Conservation (phyloP, 2,888 invertebrate species). For the Ennomos fuscantarius region DNA sequence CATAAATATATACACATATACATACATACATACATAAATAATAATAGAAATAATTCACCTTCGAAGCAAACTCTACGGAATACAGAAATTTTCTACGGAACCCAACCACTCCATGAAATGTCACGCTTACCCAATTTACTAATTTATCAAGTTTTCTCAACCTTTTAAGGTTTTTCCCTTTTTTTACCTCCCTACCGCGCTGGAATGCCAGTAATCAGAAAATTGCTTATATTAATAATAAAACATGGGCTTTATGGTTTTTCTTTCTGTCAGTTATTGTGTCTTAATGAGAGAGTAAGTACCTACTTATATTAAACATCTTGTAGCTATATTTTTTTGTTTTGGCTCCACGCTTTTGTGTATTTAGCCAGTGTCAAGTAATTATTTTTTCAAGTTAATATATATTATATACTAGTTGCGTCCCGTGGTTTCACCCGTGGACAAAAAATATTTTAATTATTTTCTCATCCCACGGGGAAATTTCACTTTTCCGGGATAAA, state of each 20-base stretch:
- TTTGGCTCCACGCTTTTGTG: background rate
- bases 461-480: too few species aligned
- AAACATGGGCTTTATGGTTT: slow-evolving; percentile 18
- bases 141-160: slow-evolving; percentile 23
- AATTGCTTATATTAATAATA: slow-evolving; percentile 28
- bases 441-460: too few species aligned
- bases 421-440: too few species aligned
- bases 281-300: slow-evolving; percentile 26
- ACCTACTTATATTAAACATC: too few species aligned
- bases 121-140: slow-evolving; percentile 7
- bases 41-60: too few species aligned
- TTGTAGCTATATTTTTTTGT: slow-evolving; percentile 7
- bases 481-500: too few species aligned
- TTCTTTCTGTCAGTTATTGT: slow-evolving; percentile 26
- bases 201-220: slow-evolving; percentile 22
- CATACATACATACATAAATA: too few species aligned
- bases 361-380: too few species aligned
- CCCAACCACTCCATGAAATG: background rate
- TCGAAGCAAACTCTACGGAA: too few species aligned
- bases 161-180: slow-evolving; percentile 15
- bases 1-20: too few species aligned
- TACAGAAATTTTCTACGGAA: slow-evolving; percentile 11
- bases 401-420: too few species aligned
- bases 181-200: slow-evolving; percentile 16
- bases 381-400: too few species aligned